These are phyloP conservation scores for Herpailurus yagouaroundi DNA, from an alignment of 2,113 vertebrate genomes.

Conservation along the genomic window DNA sequence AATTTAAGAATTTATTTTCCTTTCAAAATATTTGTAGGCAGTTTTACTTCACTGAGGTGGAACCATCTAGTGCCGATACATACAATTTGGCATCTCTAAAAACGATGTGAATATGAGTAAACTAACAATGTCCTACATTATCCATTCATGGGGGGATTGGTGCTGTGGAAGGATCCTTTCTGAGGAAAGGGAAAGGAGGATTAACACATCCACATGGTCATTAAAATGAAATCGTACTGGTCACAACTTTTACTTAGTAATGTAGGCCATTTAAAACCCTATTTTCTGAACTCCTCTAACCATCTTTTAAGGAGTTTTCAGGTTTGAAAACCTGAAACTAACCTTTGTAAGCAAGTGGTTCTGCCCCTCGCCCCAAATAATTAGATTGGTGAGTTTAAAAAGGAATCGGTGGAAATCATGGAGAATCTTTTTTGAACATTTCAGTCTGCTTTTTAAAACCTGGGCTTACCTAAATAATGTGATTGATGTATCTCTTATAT, in stretches of 20 bases:
- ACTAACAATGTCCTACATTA: neutral
- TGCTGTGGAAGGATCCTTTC: neutral
- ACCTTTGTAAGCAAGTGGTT: neutral
- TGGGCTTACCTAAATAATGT: neutral
- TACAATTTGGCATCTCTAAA: constrained; percentile 4
- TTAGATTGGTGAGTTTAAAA: neutral
- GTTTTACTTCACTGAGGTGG: constrained; percentile 53
- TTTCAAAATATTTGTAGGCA: constrained; percentile 63
- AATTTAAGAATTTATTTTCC: constrained; percentile 66
- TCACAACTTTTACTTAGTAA: neutral
- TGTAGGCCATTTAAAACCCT: neutral
- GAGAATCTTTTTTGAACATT: neutral
- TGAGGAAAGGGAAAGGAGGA: neutral
- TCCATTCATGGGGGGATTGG: neutral
- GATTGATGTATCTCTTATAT: neutral
- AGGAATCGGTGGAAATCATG: constrained; percentile 11
- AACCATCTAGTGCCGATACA: neutral
- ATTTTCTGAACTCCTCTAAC: neutral
- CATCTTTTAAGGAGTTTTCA: neutral
- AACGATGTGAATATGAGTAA: neutral
- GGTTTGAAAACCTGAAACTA: neutral
- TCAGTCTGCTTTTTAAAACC: neutral
- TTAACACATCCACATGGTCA: neutral
- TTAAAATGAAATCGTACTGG: neutral
- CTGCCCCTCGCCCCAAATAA: neutral